Percentiles rank a stretch among this genome's conserved stretches.
Evolutionary conservation across 1,140 invertebrate species (phyloP).

Genomic region (Dreissena rostriformis): DNA sequence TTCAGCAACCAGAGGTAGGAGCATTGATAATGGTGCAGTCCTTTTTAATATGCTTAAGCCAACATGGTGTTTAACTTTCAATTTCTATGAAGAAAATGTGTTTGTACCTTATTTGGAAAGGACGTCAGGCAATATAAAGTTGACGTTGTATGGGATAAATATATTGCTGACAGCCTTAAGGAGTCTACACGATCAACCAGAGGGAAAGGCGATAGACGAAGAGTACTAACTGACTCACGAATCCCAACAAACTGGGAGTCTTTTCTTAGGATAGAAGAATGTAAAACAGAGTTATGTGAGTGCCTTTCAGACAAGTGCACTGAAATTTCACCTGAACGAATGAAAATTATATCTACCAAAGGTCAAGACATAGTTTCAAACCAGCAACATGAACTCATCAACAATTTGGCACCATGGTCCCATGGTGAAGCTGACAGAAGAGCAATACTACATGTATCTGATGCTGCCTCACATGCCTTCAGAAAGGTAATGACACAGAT

Average conservation of each 20-base stretch:
- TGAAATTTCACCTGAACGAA: neutral
- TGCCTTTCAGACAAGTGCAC: conserved; percentile 1
- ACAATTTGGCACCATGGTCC: neutral
- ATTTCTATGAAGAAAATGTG: neutral
- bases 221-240: conserved; percentile 2
- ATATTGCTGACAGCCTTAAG: conserved; percentile 31
- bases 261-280: conserved; percentile 22
- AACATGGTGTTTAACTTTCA: neutral
- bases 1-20: neutral
- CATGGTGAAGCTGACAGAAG: conserved; percentile 38
- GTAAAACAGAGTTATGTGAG: conserved; percentile 49
- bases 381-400: neutral
- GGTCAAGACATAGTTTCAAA: neutral
- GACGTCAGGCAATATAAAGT: conserved; percentile 10
- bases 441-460: neutral
- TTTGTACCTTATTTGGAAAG: conserved; percentile 13
- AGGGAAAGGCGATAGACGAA: neutral
- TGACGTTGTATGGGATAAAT: conserved; percentile 51
- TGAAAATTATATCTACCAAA: neutral
- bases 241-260: conserved; percentile 38
- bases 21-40: neutral
- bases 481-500: conserved; percentile 22
- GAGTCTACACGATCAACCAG: neutral
- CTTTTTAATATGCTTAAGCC: conserved; percentile 12
- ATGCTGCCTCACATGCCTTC: neutral